Conservation (phyloP, 1,140 invertebrate genomes). For the Eueides isabella region DNA sequence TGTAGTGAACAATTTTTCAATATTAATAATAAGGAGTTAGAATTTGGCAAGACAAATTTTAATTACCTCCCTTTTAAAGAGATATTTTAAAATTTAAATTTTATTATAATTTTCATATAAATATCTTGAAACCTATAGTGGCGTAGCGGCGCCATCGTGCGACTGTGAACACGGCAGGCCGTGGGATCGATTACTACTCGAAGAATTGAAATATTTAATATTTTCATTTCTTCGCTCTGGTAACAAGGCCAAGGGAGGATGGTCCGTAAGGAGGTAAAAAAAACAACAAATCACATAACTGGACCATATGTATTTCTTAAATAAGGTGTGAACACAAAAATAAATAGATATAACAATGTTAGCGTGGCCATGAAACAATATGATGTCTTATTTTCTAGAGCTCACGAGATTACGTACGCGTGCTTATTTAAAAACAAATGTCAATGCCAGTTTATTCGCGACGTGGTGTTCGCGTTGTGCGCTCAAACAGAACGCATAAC, state of each 20-base stretch:
- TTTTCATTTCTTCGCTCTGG: no score
- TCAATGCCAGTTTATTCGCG: conserved; percentile 51
- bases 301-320: background rate
- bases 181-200: no score
- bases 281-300: no score
- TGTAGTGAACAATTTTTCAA: conserved; percentile 35
- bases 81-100: background rate
- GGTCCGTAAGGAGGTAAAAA: no score
- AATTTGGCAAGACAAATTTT: conserved; percentile 44
- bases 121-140: no score
- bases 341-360: conserved; percentile 38
- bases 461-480: conserved; percentile 28
- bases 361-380: conserved; percentile 39
- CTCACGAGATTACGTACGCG: conserved; percentile 37
- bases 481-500: conserved; percentile 29
- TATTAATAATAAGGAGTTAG: conserved; percentile 61
- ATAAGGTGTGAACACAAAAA: background rate
- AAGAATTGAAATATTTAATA: no score
- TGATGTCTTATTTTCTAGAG: conserved; percentile 39
- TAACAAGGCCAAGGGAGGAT: no score
- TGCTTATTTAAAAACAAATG: conserved; percentile 51
- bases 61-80: conserved; percentile 32
- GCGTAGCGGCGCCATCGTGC: no score
- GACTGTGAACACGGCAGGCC: no score
- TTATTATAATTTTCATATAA: no score